phyloP scores from a whole-genome alignment of 1,140 invertebrate genomes.

The Pseudomyrmex cubaensis region DNA sequence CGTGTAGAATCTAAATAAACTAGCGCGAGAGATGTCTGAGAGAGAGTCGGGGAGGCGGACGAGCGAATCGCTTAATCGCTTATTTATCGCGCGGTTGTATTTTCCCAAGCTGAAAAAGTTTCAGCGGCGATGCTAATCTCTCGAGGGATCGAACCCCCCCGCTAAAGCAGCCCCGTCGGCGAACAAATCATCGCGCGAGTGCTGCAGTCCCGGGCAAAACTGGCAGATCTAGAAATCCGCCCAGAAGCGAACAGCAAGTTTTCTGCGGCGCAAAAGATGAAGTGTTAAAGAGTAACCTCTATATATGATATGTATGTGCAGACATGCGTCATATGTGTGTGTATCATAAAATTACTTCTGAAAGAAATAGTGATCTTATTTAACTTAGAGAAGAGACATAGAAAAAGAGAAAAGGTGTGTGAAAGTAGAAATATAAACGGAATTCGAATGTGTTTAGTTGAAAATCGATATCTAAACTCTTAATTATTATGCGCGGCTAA shows the following conservation, averaged over 20 bases:
- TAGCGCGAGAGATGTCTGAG: constrained; percentile 9
- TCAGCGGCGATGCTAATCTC: constrained; percentile 46
- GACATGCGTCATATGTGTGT: neutral
- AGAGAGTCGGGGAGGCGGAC: neutral
- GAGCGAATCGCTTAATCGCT: constrained; percentile 54
- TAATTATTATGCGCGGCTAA: neutral
- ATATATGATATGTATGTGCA: neutral
- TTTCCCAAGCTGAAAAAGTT: constrained; percentile 46
- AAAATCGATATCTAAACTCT: neutral
- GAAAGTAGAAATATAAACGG: neutral
- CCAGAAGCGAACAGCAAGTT: neutral
- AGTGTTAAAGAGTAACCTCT: neutral
- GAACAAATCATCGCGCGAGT: constrained; percentile 39
- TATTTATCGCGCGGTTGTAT: constrained; percentile 50
- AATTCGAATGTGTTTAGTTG: neutral
- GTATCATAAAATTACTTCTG: neutral
- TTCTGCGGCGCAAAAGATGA: neutral
- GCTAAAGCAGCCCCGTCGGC: constrained; percentile 23
- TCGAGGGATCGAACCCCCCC: neutral
- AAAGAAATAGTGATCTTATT: neutral
- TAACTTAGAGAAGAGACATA: no score
- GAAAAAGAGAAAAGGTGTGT: neutral
- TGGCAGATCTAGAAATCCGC: constrained; percentile 30
- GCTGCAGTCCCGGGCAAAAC: constrained; percentile 4
- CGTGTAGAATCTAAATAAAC: constrained; percentile 56